These are phyloP conservation scores for Sitodiplosis mosellana DNA, from an alignment of 1,140 invertebrate genomes.

Conservation along the genomic window DNA sequence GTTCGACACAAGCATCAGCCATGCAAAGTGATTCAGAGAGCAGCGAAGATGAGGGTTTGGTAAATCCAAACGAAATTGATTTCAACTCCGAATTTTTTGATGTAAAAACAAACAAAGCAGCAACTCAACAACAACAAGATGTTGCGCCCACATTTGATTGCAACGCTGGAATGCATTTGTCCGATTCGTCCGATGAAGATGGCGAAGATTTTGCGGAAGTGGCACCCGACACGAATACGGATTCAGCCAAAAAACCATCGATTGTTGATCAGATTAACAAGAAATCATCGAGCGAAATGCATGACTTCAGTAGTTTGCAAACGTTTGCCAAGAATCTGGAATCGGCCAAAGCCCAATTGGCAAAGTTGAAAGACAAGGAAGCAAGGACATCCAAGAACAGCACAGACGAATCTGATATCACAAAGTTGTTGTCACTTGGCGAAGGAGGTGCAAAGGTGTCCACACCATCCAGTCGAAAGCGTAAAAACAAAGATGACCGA, in stretches of 20 bases:
- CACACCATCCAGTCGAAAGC: conserved; percentile 13
- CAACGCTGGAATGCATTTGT: conserved; percentile 18
- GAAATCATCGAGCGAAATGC: no score
- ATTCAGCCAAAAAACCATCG: not conserved
- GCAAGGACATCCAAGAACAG: conserved; percentile 29
- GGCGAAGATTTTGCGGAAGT: conserved; percentile 16
- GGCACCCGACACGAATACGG: not conserved
- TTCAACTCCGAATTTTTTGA: conserved; percentile 21
- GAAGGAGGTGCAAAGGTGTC: conserved; percentile 23
- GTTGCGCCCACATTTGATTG: conserved; percentile 20
- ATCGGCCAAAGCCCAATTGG: conserved; percentile 16
- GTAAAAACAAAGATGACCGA: conserved; percentile 12
- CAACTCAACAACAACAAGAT: conserved; percentile 1
- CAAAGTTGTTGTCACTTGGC: conserved; percentile 25
- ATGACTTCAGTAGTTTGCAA: not conserved
- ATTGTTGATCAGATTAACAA: not conserved
- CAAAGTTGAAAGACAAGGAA: conserved; percentile 31
- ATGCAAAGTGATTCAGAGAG: conserved; percentile 10
- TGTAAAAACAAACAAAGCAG: conserved; percentile 1
- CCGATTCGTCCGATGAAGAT: conserved; percentile 19
- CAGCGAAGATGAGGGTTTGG: conserved; percentile 21
- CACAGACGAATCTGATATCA: conserved; percentile 14
- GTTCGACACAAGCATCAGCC: no score
- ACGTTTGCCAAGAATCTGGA: conserved; percentile 21
- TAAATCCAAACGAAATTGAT: conserved; percentile 21